These are phyloP conservation scores for Struthidea cinerea DNA, from an alignment of 2,113 vertebrate genomes.

Conservation along the genomic window DNA sequence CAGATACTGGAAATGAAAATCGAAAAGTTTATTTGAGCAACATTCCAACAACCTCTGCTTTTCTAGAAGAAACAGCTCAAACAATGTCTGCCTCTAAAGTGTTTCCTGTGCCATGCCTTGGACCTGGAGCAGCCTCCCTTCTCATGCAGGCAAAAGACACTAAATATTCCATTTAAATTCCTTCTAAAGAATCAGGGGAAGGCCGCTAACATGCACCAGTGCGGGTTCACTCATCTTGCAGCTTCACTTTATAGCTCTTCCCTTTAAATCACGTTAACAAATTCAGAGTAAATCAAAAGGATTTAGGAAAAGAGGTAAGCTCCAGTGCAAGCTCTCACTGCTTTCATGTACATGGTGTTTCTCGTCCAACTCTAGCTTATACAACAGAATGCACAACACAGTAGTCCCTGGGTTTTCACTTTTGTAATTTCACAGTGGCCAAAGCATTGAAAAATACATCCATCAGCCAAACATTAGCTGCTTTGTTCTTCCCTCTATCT, in stretches of 20 bases:
- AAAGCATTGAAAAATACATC: neutral
- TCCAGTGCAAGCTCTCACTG: neutral
- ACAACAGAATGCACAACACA: neutral
- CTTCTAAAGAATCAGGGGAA: neutral
- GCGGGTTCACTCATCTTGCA: neutral
- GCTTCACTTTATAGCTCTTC: neutral
- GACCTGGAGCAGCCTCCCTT: neutral
- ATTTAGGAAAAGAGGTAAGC: neutral
- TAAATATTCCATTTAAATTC: neutral
- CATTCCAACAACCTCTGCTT: neutral
- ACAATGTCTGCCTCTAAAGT: neutral
- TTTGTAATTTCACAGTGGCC: neutral
- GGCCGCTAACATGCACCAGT: neutral
- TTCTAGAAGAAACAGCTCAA: neutral
- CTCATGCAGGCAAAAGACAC: neutral
- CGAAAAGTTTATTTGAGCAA: neutral
- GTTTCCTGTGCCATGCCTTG: neutral
- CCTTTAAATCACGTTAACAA: neutral
- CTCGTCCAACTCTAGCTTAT: neutral
- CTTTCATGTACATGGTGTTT: neutral
- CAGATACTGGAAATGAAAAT: neutral
- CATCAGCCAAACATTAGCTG: neutral
- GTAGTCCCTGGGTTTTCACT: neutral
- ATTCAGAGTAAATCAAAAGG: neutral
- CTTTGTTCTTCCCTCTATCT: neutral